Conservation (phyloP, 2,797 vertebrate species). For the Sylvia borin region DNA sequence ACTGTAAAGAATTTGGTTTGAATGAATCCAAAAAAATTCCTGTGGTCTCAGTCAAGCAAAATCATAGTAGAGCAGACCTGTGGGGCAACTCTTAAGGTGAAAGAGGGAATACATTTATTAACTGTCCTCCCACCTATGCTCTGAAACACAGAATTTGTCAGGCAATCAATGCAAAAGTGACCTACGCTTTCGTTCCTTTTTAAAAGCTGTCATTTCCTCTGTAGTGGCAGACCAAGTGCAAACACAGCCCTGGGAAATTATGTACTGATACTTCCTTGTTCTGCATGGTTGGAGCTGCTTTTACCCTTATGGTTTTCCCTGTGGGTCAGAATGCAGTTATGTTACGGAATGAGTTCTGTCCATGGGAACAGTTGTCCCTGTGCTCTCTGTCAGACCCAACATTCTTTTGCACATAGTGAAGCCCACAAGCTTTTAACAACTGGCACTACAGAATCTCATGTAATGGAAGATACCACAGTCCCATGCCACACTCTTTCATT, state of each 20-base stretch:
- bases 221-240: not conserved
- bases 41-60: not conserved
- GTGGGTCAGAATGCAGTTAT: not conserved
- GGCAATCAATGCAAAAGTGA: not conserved
- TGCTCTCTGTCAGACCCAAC: not conserved
- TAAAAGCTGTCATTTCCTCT: not conserved
- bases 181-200: not conserved
- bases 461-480: not conserved
- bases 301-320: not conserved
- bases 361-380: not conserved
- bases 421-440: not conserved
- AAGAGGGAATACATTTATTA: not conserved
- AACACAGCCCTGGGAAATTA: not conserved
- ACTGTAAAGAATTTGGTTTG: not conserved
- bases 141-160: not conserved
- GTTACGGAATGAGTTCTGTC: not conserved
- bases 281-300: not conserved
- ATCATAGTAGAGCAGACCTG: not conserved
- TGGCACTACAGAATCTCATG: rapidly evolving
- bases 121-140: not conserved
- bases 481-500: not conserved
- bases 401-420: not conserved
- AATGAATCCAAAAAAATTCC: not conserved
- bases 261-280: not conserved
- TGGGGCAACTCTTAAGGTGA: not conserved